Evolutionary conservation across 2,888 invertebrate species (phyloP).

Genomic region (Drosophila infuscata): DNA sequence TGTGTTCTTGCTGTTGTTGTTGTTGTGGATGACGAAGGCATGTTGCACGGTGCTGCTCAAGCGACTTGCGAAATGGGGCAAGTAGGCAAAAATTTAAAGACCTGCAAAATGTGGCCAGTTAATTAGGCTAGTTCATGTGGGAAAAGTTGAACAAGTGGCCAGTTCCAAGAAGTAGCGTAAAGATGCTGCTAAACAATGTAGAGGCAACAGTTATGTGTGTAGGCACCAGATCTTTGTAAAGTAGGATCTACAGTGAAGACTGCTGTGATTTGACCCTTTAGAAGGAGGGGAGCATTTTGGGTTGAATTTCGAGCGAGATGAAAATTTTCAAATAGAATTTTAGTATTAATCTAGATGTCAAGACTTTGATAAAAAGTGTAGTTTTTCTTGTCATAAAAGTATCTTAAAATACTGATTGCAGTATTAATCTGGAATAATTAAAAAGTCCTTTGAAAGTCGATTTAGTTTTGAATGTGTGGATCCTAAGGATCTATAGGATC

Average conservation of each 20-base stretch:
- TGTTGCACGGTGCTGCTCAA: slow-evolving; percentile 47
- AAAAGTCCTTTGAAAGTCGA: background rate
- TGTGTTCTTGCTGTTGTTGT: slow-evolving; percentile 11
- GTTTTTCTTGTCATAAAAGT: background rate
- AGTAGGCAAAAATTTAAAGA: slow-evolving; percentile 40
- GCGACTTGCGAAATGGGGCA: slow-evolving; percentile 52
- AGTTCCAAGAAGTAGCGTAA: slow-evolving; percentile 7
- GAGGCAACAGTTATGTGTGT: slow-evolving; percentile 5
- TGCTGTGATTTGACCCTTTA: background rate
- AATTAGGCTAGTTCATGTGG: slow-evolving; percentile 67
- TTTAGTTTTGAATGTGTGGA: background rate
- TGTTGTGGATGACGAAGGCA: slow-evolving; percentile 23
- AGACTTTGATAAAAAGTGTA: background rate
- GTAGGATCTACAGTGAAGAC: background rate
- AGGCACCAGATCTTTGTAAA: background rate
- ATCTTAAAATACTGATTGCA: background rate
- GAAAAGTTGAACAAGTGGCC: slow-evolving; percentile 34
- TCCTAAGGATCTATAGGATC: background rate
- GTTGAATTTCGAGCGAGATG: background rate
- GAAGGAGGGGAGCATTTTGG: background rate
- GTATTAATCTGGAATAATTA: background rate
- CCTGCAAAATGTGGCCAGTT: slow-evolving; percentile 46
- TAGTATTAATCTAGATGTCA: background rate
- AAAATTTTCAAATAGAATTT: background rate
- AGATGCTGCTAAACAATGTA: background rate